Percentiles rank a stretch among this genome's conserved stretches.
Evolutionary conservation across 2,113 vertebrate species (phyloP).

Genomic region (Nesospiza acunhae): DNA sequence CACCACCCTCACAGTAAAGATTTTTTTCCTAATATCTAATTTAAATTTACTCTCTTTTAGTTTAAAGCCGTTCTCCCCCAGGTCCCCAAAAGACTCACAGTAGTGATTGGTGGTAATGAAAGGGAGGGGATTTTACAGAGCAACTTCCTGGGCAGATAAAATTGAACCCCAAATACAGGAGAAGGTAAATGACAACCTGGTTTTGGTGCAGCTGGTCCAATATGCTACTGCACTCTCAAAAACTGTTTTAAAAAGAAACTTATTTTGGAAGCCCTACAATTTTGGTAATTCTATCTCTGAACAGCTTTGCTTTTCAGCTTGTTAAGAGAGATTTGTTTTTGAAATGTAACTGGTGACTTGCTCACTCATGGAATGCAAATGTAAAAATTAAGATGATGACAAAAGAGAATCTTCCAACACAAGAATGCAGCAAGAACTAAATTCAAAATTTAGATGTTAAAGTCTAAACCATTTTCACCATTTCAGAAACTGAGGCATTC

Average conservation of each 20-base stretch:
- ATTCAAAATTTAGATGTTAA: neutral
- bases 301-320: neutral
- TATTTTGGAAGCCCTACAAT: neutral
- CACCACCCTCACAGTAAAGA: rapidly evolving
- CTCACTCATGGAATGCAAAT: neutral
- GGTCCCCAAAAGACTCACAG: rapidly evolving
- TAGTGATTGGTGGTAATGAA: no score
- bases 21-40: neutral
- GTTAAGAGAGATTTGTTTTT: neutral
- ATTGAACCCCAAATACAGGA: neutral
- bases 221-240: neutral
- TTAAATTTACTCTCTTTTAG: neutral
- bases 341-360: neutral
- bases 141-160: neutral
- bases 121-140: neutral
- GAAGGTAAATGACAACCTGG: neutral
- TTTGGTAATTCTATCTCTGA: neutral
- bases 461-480: neutral
- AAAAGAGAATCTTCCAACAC: neutral
- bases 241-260: neutral
- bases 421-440: neutral
- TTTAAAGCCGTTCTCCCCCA: neutral
- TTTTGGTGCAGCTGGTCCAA: neutral
- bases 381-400: neutral
- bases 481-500: neutral